These are phyloP conservation scores for Solenodon paradoxus DNA, from an alignment of 2,113 vertebrate genomes.

Conservation along the genomic window DNA sequence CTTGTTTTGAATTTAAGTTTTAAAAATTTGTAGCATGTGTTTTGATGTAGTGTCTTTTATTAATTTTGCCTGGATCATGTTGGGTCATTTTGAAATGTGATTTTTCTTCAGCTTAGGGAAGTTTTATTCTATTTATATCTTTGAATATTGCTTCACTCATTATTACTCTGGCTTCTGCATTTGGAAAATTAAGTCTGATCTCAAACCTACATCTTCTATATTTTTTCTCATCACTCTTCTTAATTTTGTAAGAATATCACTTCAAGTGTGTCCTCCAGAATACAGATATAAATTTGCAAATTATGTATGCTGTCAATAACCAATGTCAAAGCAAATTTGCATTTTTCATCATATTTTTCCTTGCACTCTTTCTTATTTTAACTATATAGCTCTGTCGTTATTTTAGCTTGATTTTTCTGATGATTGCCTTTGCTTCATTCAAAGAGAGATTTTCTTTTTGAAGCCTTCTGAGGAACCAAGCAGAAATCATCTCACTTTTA, in stretches of 20 bases:
- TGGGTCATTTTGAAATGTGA: background rate
- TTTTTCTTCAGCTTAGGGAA: background rate
- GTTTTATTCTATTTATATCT: background rate
- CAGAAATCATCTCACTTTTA: background rate
- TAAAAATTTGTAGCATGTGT: background rate
- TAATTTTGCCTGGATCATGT: background rate
- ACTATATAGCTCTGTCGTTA: background rate
- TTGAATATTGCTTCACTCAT: background rate
- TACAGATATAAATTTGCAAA: background rate
- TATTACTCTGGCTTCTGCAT: background rate
- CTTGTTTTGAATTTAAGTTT: background rate
- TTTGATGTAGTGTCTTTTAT: background rate
- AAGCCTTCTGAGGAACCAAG: background rate
- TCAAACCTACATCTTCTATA: background rate
- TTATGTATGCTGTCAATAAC: background rate
- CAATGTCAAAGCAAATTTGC: background rate
- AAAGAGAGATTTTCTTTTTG: background rate
- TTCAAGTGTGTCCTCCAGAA: background rate
- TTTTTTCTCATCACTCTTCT: background rate
- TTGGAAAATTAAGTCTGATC: background rate
- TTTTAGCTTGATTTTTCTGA: background rate
- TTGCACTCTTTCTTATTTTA: background rate
- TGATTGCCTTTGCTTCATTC: background rate
- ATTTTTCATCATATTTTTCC: background rate
- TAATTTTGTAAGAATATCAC: background rate